Conservation (phyloP, 2,888 invertebrate species). For the Synanthedon myopaeformis region DNA sequence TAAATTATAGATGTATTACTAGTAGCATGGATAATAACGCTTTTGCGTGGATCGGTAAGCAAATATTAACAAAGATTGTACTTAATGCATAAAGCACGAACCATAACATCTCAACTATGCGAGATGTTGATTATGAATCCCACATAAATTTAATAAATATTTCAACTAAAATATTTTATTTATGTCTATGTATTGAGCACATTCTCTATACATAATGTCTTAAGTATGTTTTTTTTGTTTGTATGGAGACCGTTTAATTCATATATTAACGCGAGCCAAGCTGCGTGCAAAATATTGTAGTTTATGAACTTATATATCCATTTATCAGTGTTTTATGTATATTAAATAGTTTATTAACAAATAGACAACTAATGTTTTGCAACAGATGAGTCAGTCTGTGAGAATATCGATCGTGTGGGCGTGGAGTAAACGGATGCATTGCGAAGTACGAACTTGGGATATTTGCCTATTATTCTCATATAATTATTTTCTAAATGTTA, state of each 20-base stretch:
- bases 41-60: too few species aligned
- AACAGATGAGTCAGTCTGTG: conserved; percentile 46
- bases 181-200: too few species aligned
- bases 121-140: conserved; percentile 7
- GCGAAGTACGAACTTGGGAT: conserved; percentile 10
- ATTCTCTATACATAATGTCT: too few species aligned
- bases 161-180: neutral
- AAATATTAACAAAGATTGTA: conserved; percentile 17
- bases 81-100: neutral
- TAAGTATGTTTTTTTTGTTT: too few species aligned
- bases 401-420: conserved; percentile 34
- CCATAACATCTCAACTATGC: too few species aligned
- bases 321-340: neutral
- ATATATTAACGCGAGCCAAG: too few species aligned
- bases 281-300: too few species aligned
- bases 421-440: conserved; percentile 24
- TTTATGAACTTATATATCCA: too few species aligned
- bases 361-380: conserved; percentile 23
- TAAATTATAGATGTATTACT: too few species aligned
- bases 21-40: too few species aligned
- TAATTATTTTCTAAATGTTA: neutral
- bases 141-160: conserved; percentile 16
- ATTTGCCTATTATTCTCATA: neutral
- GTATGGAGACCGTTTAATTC: too few species aligned
- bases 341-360: conserved; percentile 21